Evolutionary conservation across 1,140 invertebrate species (phyloP).

Genomic region (Melipona quadrifasciata): DNA sequence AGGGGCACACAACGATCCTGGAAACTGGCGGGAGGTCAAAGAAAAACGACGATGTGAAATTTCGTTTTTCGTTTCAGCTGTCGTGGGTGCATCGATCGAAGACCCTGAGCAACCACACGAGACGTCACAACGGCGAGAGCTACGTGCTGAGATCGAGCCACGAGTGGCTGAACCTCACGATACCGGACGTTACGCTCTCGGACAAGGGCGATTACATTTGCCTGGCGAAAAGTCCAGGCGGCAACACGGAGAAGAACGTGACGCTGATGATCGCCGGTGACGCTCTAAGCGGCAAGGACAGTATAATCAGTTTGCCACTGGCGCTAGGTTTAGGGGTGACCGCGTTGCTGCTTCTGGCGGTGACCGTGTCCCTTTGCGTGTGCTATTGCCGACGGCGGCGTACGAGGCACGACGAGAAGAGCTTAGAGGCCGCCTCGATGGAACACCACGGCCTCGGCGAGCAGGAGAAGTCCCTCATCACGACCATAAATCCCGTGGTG

Average conservation of each 20-base stretch:
- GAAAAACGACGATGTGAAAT: no score
- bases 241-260: slow-evolving; percentile 89
- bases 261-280: slow-evolving; percentile 84
- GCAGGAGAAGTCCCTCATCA: slow-evolving; percentile 90
- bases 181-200: slow-evolving; percentile 85
- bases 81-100: slow-evolving; percentile 84
- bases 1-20: background rate
- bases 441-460: slow-evolving; percentile 84
- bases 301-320: slow-evolving; percentile 77
- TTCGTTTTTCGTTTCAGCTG: slow-evolving; percentile 71
- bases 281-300: slow-evolving; percentile 77
- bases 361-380: slow-evolving; percentile 85
- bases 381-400: slow-evolving; percentile 85
- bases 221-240: slow-evolving; percentile 92
- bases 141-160: slow-evolving; percentile 80
- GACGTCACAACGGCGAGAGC: slow-evolving; percentile 72
- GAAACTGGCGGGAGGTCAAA: no score
- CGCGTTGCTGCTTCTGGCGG: slow-evolving; percentile 83
- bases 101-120: slow-evolving; percentile 69
- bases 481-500: slow-evolving; percentile 91
- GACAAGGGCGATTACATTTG: slow-evolving; percentile 96
- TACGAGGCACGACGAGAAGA: slow-evolving; percentile 83
- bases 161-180: slow-evolving; percentile 90
- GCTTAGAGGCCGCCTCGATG: slow-evolving; percentile 77
- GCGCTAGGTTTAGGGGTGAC: slow-evolving; percentile 79